phyloP scores from a whole-genome alignment of 2,888 invertebrate species.

The Bugulina stolonifera region DNA sequence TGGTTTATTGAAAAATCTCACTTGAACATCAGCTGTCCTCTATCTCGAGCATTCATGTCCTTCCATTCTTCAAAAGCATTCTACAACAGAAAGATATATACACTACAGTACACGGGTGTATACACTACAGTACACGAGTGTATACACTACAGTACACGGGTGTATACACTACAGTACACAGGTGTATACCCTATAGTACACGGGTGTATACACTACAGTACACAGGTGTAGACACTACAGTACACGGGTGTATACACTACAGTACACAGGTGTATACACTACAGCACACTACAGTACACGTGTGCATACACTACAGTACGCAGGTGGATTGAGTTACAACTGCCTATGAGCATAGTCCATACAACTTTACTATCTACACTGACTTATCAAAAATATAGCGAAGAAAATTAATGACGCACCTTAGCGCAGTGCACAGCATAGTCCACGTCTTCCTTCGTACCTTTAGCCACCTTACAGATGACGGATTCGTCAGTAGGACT shows the following conservation, averaged over 20 bases:
- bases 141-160: background rate
- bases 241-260: no score
- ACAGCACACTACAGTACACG: background rate
- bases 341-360: no score
- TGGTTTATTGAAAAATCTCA: no score
- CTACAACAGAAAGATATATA: no score
- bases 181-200: background rate
- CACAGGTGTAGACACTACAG: no score
- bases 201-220: background rate
- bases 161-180: background rate
- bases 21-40: slow-evolving; percentile 76
- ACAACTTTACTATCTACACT: background rate
- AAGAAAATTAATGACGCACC: slow-evolving; percentile 46
- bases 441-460: slow-evolving; percentile 74
- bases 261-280: background rate
- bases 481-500: slow-evolving; percentile 79
- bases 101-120: background rate
- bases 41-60: slow-evolving; percentile 84
- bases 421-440: slow-evolving; percentile 81
- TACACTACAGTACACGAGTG: background rate
- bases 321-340: no score
- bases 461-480: slow-evolving; percentile 61
- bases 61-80: slow-evolving; percentile 80
- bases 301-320: background rate
- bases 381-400: background rate